phyloP scores from a whole-genome alignment of 2,888 invertebrate species.

The Meteorus cinctellus region DNA sequence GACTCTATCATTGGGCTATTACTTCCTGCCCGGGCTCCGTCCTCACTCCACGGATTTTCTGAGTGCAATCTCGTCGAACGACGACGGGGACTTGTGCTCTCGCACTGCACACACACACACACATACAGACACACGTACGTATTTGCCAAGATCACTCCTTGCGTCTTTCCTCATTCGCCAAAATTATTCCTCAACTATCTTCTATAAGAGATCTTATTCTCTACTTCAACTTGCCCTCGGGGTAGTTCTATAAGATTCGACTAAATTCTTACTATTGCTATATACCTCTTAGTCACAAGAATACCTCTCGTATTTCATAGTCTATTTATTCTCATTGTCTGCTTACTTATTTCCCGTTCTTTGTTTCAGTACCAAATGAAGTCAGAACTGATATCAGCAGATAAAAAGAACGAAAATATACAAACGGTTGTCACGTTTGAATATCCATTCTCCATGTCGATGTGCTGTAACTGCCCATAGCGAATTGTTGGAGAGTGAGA shows the following conservation, averaged over 20 bases:
- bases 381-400: background rate
- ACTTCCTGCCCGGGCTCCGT: conserved; percentile 68
- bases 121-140: conserved; percentile 30
- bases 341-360: background rate
- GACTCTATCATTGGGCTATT: conserved; percentile 70
- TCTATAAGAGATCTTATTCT: conserved; percentile 13
- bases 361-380: background rate
- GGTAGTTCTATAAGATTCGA: background rate
- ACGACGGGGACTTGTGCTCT: conserved; percentile 21
- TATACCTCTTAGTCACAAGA: background rate
- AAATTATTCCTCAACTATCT: conserved; percentile 20
- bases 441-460: no score
- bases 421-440: no score
- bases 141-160: conserved; percentile 17
- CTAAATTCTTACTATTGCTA: background rate
- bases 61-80: conserved; percentile 51
- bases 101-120: conserved; percentile 24
- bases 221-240: conserved; percentile 21
- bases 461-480: no score
- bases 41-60: conserved; percentile 56
- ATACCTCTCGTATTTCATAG: background rate
- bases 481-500: no score
- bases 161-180: conserved; percentile 11
- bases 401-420: background rate
- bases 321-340: background rate